Base-by-base conservation (phyloP, 2,797 vertebrate genomes). In the Pipistrellus kuhlii region DNA sequence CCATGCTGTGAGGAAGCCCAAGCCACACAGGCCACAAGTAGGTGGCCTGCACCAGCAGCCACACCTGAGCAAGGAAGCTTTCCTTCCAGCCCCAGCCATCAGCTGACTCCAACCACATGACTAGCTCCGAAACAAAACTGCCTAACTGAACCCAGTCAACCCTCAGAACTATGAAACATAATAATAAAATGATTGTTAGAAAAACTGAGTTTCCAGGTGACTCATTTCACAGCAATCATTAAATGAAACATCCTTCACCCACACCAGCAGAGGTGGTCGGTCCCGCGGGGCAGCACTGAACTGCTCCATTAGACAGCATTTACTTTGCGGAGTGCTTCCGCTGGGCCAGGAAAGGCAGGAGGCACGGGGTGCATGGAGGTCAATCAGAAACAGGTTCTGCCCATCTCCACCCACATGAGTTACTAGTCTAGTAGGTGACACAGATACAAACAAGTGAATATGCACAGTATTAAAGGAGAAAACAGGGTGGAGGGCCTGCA, bases 1-100 rank as follows among this genome's bases (percentile, higher is more conserved):
- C 81, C 85, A 93, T 6, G 8, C 55, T 75, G 23, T 11, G 25
- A 85, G 92, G 91, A 92, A 94, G 77, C 85, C 72, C 92, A 88
- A 73, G 90, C 30, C 18, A 55, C 88, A 32, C 6, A 75, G 21
- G 48, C 68, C 30, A 6, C 13, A 1, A 6, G 10, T 2, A 25
- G 3, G 10, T 3, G 18, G 23, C 71, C 18, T 23, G 27, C 14
- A 2, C 23, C 51, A 10, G 35, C 84, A 62, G 69, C 23, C 88
- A 35, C 23, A 21, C 30, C 6, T 30, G 38, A 81, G 46, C 9
- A 41, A n/a, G 44, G 30, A 64, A 21, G 32, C 71, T 35, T 32
- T 41, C 23, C 30, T 32, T 38, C 41, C 86, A 5, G 71, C 66
- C 17, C 38, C 41, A 14, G 83, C 46, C 41, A 23, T 25, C 32